Evolutionary conservation across 2,113 vertebrate species (phyloP).

Genomic region (Paracanthobrama guichenoti): DNA sequence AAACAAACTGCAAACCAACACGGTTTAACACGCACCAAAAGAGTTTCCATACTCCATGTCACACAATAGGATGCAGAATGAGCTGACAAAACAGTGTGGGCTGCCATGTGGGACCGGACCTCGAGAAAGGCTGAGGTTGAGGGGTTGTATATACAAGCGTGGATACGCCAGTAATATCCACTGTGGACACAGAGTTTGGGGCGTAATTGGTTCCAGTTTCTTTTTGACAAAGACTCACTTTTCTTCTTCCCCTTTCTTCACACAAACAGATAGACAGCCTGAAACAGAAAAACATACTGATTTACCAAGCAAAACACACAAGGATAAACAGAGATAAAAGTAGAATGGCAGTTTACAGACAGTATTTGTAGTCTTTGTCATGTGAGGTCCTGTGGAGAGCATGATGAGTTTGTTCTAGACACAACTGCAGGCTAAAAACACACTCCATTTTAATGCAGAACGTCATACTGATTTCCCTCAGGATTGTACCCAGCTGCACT

Average conservation of each 20-base stretch:
- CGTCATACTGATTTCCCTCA: neutral
- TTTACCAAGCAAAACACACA: conserved; percentile 17
- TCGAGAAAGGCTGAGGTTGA: conserved; percentile 61
- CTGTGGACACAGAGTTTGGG: conserved; percentile 53
- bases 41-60: conserved; percentile 75
- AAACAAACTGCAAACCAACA: conserved; percentile 69
- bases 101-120: conserved; percentile 59
- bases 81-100: conserved; percentile 61
- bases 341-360: conserved; percentile 22
- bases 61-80: conserved; percentile 66
- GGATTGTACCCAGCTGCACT: neutral
- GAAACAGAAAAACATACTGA: conserved; percentile 36
- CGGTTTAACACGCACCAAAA: conserved; percentile 73
- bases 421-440: neutral
- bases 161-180: conserved; percentile 61
- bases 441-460: neutral
- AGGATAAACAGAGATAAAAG: conserved; percentile 35
- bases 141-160: conserved; percentile 58
- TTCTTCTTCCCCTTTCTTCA: conserved; percentile 34
- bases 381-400: conserved; percentile 13
- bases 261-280: conserved; percentile 47
- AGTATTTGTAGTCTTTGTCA: conserved; percentile 27
- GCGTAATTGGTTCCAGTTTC: conserved; percentile 58
- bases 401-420: conserved; percentile 9
- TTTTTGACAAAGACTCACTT: conserved; percentile 34